Base-by-base conservation (phyloP, 2,797 vertebrate genomes). In the Alectoris magna region DNA sequence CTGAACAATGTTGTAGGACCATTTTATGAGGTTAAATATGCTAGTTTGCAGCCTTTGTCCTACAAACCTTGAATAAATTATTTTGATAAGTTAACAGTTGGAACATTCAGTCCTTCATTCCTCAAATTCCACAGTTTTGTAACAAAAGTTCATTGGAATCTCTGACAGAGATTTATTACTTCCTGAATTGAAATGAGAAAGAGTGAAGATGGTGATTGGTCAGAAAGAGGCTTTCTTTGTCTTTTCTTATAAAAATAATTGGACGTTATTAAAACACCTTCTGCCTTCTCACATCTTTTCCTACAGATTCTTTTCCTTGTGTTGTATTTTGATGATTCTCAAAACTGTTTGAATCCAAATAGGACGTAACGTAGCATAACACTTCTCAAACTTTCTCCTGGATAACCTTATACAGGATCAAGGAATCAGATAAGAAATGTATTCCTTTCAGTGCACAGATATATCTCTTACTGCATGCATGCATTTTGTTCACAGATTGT, bases 401-500 rank as follows among this genome's bases (percentile, higher is more conserved):
- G 12, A 26, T 81, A 51, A 85, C 34, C 9, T 73, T 60, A 9
- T 1, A 41, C 1, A 9, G 21, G 22, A 70, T 87, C 38, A 66
- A 84, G 70, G 2, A 66, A 14, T 75, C 38, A 68, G 31, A 17
- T 86, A 62, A 63, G 7, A 58, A n/a, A 36, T 67, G 26, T 46
- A 41, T 38, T 87, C 1, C 1, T 73, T 90, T 89, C n/a, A 80
- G 22, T 49, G 23, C 1, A 0, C n/a, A 39, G 63, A 31, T 90
- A 2, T 68, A 39, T 71, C 22, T 90, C 55, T 89, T 68, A 87
- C 44, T 77, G 12, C 83, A 17, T 39, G 9, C 39, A 15, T 94
- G 1, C 94, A 18, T 92, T 94, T 93, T 94, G 74, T 80, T 81
- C 66, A 94, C 93, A 99, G 99, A 99, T 95, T 99, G 99, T 84